Conservation (phyloP, 2,797 vertebrate genomes). For the Stomatorhinus walkeri region DNA sequence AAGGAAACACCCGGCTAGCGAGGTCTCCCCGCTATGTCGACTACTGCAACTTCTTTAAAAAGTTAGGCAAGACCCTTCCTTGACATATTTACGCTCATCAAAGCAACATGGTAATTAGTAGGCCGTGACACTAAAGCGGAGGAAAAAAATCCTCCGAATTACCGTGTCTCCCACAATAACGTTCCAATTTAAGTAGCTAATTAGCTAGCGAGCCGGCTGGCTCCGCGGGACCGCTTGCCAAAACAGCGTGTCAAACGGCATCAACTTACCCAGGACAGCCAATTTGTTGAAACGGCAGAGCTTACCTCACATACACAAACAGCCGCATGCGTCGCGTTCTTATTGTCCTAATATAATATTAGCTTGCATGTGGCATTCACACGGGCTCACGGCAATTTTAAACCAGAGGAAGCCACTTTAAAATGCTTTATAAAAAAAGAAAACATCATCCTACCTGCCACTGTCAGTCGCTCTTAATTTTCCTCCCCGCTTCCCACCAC, state of each 20-base stretch:
- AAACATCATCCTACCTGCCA: constrained; percentile 51
- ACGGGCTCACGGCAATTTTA: not conserved
- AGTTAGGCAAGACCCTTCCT: not conserved
- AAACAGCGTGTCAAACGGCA: constrained; percentile 15
- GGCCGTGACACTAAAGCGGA: not conserved
- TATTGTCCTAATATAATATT: not conserved
- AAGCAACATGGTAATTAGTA: not conserved
- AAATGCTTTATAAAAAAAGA: constrained; percentile 23
- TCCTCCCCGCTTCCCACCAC: constrained; percentile 64
- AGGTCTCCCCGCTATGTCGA: not conserved
- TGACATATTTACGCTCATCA: not conserved
- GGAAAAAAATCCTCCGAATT: not conserved
- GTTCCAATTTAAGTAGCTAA: not conserved
- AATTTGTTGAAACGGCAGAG: constrained; percentile 28
- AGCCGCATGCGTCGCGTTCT: constrained; percentile 23
- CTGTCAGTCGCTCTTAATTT: constrained; percentile 60
- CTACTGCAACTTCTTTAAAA: constrained; percentile 5
- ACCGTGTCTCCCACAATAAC: not conserved
- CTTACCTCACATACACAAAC: constrained; percentile 34
- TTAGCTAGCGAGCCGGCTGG: not conserved
- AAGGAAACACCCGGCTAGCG: not conserved
- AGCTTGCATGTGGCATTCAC: not conserved
- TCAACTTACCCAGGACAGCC: constrained; percentile 22
- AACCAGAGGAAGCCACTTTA: constrained; percentile 44
- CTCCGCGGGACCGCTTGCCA: not conserved